These are phyloP conservation scores for Neria commutata DNA, from an alignment of 2,888 invertebrate species.

Conservation along the genomic window DNA sequence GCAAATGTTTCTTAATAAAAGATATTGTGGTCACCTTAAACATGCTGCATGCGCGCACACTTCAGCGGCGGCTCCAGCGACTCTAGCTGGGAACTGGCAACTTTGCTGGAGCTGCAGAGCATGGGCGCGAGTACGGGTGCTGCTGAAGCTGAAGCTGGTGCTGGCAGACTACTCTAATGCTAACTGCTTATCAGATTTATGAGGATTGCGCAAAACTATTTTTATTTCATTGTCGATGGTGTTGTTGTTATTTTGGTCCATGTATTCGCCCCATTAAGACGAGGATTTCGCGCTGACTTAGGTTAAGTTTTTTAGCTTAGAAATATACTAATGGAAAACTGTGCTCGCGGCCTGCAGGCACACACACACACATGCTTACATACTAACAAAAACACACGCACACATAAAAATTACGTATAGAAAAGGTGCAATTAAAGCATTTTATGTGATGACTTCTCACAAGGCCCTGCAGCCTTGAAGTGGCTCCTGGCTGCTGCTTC, in stretches of 20 bases:
- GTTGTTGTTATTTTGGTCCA: conserved; percentile 16
- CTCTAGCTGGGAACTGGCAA: too few relatives aligned
- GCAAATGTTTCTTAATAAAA: too few relatives aligned
- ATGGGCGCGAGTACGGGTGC: too few relatives aligned
- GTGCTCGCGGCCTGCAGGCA: conserved; percentile 7
- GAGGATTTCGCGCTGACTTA: conserved; percentile 22
- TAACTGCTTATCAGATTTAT: conserved; percentile 50
- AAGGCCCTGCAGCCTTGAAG: not conserved
- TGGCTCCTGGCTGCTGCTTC: not conserved
- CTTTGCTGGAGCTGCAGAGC: too few relatives aligned
- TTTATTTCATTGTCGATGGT: conserved; percentile 33
- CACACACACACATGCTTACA: conserved; percentile 29
- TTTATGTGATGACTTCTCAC: not conserved
- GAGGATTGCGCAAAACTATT: conserved; percentile 47
- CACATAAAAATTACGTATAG: too few relatives aligned
- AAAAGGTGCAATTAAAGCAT: not conserved
- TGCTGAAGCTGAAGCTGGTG: too few relatives aligned
- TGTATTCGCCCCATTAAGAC: conserved; percentile 32
- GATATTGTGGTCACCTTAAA: too few relatives aligned
- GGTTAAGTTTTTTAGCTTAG: conserved; percentile 13
- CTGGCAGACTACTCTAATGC: conserved; percentile 43
- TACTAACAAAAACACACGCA: too few relatives aligned
- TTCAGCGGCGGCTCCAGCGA: too few relatives aligned
- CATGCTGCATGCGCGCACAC: too few relatives aligned
- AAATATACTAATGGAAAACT: conserved; percentile 37